Evolutionary conservation across 1,140 invertebrate genomes (phyloP), one percentile per base, ranked within the genome.

Genomic region (Drosophila erecta): DNA sequence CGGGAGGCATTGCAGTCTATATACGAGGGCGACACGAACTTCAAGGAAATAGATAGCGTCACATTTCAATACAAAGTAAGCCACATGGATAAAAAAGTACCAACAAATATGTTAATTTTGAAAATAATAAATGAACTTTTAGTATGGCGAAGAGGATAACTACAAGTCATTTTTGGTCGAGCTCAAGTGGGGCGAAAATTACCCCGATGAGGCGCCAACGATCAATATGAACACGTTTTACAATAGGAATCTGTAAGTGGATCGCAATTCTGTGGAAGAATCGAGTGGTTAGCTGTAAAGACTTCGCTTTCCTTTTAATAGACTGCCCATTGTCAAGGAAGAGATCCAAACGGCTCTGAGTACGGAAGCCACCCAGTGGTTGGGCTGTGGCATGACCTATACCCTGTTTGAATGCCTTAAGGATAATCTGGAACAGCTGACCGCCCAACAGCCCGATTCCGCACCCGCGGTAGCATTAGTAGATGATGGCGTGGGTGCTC

Each of bases 331-430:
- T 15, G 95, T 97, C 1, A 98, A 98, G 93, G 93, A 95, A 47
- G 95, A 95, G 86, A 95, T 97, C 61, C 91, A 94, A 15, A 81
- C 93, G 7, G 93, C 94, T 38, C 84, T 97, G 1, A 93, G 94
- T n/a, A 93, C 94, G 41, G 96, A 98, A 92, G 96, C 96, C 0
- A 94, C 96, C 35, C 95, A 96, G 72, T 96, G 96, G 94, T 65
- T 98, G 20, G 98, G 97, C 11, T 96, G 95, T 93, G 96, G 97
- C 38, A 98, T 98, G 97, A 99, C 98, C 1, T 99, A 98, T 86
- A 97, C 97, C 4, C 91, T 99, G 35, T 98, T 99, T 93, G 98
- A 99, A 93, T 97, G 95, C 92, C 93, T 97, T 15, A 98, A 97
- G 92, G 98, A 99, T 91, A 96, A 96, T 90, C 93, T 95, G 24